These are phyloP conservation scores for Drosophila nigritarsus DNA, from an alignment of 2,888 invertebrate genomes.

Conservation along the genomic window DNA sequence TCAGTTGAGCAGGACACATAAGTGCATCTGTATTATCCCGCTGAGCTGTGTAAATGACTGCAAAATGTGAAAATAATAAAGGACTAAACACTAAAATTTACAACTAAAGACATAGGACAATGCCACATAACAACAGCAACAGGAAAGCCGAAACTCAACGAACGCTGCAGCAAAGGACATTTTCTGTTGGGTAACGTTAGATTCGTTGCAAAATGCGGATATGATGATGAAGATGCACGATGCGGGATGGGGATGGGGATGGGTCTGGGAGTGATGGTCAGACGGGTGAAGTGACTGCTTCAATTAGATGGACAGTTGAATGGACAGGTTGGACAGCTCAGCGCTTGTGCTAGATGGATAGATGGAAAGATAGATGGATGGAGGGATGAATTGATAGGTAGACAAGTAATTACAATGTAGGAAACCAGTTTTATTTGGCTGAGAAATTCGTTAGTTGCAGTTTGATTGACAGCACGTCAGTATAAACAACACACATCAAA, in stretches of 20 bases:
- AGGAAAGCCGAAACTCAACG: conserved; percentile 20
- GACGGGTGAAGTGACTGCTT: conserved; percentile 46
- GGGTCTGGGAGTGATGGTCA: conserved; percentile 23
- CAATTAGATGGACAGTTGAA: conserved; percentile 67
- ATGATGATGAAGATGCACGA: background rate
- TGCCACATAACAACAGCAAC: background rate
- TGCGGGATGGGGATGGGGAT: background rate
- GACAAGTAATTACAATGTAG: conserved; percentile 61
- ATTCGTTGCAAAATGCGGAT: conserved; percentile 7
- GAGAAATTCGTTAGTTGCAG: conserved; percentile 21
- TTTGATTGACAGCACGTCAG: conserved; percentile 40
- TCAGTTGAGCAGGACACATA: conserved; percentile 26
- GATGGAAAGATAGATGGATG: conserved; percentile 33
- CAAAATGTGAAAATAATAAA: conserved; percentile 74
- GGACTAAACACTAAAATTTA: conserved; percentile 72
- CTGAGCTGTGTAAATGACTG: conserved; percentile 66
- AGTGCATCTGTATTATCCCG: conserved; percentile 50
- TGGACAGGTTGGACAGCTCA: conserved; percentile 60
- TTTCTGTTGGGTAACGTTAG: conserved; percentile 14
- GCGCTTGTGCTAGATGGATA: conserved; percentile 44
- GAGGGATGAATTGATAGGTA: conserved; percentile 49
- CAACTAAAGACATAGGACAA: conserved; percentile 50
- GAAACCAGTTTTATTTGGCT: conserved; percentile 45
- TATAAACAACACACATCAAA: background rate
- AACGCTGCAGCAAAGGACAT: conserved; percentile 51